These are phyloP conservation scores for Cardinalis cardinalis DNA, from an alignment of 2,113 vertebrate species.

Conservation along the genomic window DNA sequence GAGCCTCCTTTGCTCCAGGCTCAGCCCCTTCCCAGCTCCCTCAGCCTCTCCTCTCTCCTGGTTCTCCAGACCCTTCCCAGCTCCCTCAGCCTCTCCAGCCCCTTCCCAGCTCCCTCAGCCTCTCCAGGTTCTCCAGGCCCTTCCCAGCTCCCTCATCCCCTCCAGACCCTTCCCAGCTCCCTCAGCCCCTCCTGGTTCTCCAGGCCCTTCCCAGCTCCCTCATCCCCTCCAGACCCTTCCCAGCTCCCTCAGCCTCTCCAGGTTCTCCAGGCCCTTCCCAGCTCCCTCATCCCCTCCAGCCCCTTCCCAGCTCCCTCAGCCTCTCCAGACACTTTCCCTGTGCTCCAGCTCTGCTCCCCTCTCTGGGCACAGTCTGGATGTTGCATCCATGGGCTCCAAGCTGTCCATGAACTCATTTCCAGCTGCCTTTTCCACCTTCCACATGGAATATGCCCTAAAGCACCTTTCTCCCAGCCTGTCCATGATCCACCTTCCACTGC, in stretches of 20 bases:
- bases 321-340: not conserved
- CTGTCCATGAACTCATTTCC: not conserved
- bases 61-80: no score
- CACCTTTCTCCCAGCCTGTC: not conserved
- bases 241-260: not conserved
- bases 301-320: not conserved
- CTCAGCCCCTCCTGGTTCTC: no score
- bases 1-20: not conserved
- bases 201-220: no score
- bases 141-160: no score
- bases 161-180: no score
- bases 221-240: no score
- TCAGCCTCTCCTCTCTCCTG: no score
- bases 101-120: no score
- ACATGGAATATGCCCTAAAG: rapidly evolving
- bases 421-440: not conserved
- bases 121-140: no score
- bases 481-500: not conserved
- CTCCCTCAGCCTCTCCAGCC: no score
- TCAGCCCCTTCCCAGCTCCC: not conserved
- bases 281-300: no score
- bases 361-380: not conserved
- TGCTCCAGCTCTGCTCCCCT: not conserved
- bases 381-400: not conserved
- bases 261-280: no score